These are phyloP conservation scores for Trichogramma dendrolimi DNA, from an alignment of 2,888 invertebrate species.

Conservation along the genomic window DNA sequence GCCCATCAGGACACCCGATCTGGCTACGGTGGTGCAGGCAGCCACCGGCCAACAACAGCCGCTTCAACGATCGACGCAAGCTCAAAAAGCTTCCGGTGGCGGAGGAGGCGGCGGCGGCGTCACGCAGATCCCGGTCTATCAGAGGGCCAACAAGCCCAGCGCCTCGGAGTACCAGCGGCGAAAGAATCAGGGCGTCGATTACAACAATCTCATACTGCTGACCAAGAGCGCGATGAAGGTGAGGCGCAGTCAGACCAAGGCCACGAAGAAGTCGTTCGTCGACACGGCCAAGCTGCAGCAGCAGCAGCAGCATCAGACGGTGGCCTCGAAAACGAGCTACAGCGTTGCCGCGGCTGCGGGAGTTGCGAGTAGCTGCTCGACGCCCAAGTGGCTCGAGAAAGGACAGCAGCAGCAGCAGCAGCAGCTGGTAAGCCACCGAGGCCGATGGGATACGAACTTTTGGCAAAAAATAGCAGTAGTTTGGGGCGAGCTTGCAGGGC, in stretches of 20 bases:
- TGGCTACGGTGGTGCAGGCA: constrained; percentile 22
- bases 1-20: constrained; percentile 39
- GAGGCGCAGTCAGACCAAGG: constrained; percentile 39
- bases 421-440: constrained; percentile 34
- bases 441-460: constrained; percentile 31
- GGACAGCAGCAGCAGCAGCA: constrained; percentile 28
- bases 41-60: constrained; percentile 4
- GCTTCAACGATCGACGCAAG: constrained; percentile 23
- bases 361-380: constrained; percentile 31
- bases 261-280: constrained; percentile 22
- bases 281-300: constrained; percentile 21
- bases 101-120: constrained; percentile 21
- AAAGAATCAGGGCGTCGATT: constrained; percentile 45
- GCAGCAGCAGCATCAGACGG: not conserved
- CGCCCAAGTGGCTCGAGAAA: constrained; percentile 38
- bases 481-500: too few species aligned
- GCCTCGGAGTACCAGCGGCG: constrained; percentile 38
- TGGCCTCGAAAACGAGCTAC: constrained; percentile 19
- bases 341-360: constrained; percentile 36
- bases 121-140: constrained; percentile 44
- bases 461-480: too few species aligned
- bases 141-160: constrained; percentile 42
- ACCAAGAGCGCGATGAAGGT: constrained; percentile 46
- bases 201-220: constrained; percentile 46
- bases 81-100: constrained; percentile 29